These are phyloP conservation scores for Agrochola circellaris DNA, from an alignment of 2,888 invertebrate species.

Conservation along the genomic window DNA sequence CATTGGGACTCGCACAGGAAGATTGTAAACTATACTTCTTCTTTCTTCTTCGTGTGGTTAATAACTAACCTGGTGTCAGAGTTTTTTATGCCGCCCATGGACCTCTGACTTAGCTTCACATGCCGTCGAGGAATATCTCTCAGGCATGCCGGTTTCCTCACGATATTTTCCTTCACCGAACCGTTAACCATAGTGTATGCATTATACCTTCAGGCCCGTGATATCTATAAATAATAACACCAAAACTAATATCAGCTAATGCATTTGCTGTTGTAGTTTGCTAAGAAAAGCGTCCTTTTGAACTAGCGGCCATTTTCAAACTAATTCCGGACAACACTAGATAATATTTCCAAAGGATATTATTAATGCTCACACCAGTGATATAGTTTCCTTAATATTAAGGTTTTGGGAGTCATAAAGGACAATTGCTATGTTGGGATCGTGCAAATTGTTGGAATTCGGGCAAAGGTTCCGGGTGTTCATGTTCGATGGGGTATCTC, in stretches of 20 bases:
- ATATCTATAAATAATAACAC: not conserved
- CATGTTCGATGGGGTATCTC: conserved; percentile 47
- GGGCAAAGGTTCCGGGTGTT: conserved; percentile 36
- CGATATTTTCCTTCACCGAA: no score
- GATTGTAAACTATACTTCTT: not conserved
- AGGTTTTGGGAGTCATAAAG: conserved; percentile 47
- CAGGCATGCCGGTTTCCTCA: no score
- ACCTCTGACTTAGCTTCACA: no score
- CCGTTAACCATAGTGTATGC: no score
- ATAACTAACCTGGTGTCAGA: no score
- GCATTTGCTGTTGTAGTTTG: not conserved
- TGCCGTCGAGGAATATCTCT: no score
- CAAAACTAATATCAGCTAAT: not conserved
- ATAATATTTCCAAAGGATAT: conserved; percentile 25
- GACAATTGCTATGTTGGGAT: conserved; percentile 52
- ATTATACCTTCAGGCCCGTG: no score
- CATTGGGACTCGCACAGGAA: not conserved
- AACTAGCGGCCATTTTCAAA: not conserved
- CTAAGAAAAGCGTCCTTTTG: not conserved
- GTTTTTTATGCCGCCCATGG: no score
- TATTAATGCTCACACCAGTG: conserved; percentile 29
- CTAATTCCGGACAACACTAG: not conserved
- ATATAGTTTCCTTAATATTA: conserved; percentile 54
- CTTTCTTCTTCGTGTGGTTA: no score
- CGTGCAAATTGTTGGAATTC: conserved; percentile 54